Evolutionary conservation across 2,113 vertebrate species (phyloP).

Genomic region (rabbit (Oryctolagus cuniculus)): mOryCun1.1 NC_091439.1:15241001-15241500

Average conservation of each 20-base stretch:
- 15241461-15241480: constrained; percentile 59
- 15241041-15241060: constrained; percentile 66
- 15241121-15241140: constrained; percentile 74
- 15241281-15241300: constrained; percentile 61
- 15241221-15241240: constrained; percentile 52
- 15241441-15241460: constrained; percentile 35
- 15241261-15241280: constrained; percentile 23
- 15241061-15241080: constrained; percentile 39
- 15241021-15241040: constrained; percentile 53
- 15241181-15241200: constrained; percentile 62
- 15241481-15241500: constrained; percentile 55
- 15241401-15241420: constrained; percentile 44
- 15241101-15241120: constrained; percentile 69
- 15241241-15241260: constrained; percentile 46
- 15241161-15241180: constrained; percentile 71
- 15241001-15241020: constrained; percentile 35
- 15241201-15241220: constrained; percentile 51
- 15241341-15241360: background rate
- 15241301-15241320: constrained; percentile 36
- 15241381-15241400: constrained; percentile 58
- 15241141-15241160: constrained; percentile 61
- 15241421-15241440: constrained; percentile 55
- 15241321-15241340: constrained; percentile 61
- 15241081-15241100: constrained; percentile 68
- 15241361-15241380: constrained; percentile 51